phyloP scores from a whole-genome alignment of 2,888 invertebrate species.

The Eupithecia tripunctaria region DNA sequence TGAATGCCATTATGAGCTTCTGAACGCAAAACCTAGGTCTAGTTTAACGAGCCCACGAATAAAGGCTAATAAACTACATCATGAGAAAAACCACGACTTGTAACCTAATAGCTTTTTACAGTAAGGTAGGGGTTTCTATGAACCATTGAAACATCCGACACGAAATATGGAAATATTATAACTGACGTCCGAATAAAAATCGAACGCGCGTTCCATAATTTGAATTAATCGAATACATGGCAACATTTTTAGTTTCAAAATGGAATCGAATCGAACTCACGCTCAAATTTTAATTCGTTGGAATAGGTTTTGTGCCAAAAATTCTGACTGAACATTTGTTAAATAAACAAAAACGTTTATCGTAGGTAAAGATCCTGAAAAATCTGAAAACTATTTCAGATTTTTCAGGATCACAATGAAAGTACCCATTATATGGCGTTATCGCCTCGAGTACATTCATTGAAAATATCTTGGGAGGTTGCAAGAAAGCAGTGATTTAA shows the following conservation, averaged over 20 bases:
- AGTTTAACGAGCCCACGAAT: slow-evolving; percentile 52
- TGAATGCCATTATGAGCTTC: slow-evolving; percentile 71
- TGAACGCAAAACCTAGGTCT: slow-evolving; percentile 52
- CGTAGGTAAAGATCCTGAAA: neutral
- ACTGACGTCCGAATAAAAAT: neutral
- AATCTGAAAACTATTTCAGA: neutral
- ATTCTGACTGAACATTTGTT: neutral
- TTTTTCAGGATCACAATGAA: no score
- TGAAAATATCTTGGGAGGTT: slow-evolving; percentile 5
- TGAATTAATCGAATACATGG: neutral
- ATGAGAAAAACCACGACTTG: neutral
- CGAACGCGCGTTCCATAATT: neutral
- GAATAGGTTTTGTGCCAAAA: neutral
- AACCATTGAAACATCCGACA: neutral
- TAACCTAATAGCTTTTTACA: neutral
- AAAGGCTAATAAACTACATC: slow-evolving; percentile 39
- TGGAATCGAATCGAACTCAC: neutral
- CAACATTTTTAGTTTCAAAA: slow-evolving; percentile 1
- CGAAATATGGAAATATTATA: neutral
- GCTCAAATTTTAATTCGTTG: neutral
- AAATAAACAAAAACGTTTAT: neutral
- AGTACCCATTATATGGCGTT: neutral
- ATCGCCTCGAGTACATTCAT: neutral
- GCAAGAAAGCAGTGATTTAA: slow-evolving; percentile 41
- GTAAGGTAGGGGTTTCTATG: neutral